Conservation (phyloP, 2,797 vertebrate species). For the Naso thynnoides region DNA sequence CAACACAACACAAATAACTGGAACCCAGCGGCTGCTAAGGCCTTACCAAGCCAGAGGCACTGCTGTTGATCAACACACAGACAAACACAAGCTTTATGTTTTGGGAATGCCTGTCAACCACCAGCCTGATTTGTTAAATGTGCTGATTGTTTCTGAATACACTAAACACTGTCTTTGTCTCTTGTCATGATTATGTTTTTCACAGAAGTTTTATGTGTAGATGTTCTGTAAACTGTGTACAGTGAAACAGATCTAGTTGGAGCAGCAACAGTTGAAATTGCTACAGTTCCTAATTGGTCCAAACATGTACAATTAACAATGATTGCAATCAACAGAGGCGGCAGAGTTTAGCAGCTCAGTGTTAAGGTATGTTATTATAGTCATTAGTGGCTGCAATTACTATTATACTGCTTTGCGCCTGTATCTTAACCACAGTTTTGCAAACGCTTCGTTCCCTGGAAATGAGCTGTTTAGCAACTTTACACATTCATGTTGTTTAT, state of each 20-base stretch:
- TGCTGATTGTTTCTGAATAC: conserved; percentile 31
- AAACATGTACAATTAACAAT: conserved; percentile 82
- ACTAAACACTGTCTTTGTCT: conserved; percentile 13
- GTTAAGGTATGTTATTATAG: conserved; percentile 85
- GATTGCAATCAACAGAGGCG: conserved; percentile 84
- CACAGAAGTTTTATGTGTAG: conserved; percentile 33
- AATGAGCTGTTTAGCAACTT: conserved; percentile 46
- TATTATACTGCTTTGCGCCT: conserved; percentile 71
- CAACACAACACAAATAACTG: conserved; percentile 29
- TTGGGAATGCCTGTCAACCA: conserved; percentile 17
- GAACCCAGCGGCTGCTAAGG: conserved; percentile 32
- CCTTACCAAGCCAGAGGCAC: conserved; percentile 24
- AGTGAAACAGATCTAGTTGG: conserved; percentile 41
- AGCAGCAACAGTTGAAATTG: conserved; percentile 73
- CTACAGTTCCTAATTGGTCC: conserved; percentile 78
- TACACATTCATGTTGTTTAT: conserved; percentile 40
- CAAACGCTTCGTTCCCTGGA: conserved; percentile 34
- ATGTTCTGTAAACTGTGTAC: conserved; percentile 41
- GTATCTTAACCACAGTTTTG: conserved; percentile 59
- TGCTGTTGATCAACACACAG: conserved; percentile 27
- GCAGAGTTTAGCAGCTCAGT: conserved; percentile 77
- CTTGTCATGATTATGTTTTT: conserved; percentile 43
- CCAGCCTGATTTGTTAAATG: conserved; percentile 30
- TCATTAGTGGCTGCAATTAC: conserved; percentile 83
- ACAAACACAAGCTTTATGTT: neutral